phyloP scores from a whole-genome alignment of 2,797 vertebrate genomes.

The Paguma larvata region DNA sequence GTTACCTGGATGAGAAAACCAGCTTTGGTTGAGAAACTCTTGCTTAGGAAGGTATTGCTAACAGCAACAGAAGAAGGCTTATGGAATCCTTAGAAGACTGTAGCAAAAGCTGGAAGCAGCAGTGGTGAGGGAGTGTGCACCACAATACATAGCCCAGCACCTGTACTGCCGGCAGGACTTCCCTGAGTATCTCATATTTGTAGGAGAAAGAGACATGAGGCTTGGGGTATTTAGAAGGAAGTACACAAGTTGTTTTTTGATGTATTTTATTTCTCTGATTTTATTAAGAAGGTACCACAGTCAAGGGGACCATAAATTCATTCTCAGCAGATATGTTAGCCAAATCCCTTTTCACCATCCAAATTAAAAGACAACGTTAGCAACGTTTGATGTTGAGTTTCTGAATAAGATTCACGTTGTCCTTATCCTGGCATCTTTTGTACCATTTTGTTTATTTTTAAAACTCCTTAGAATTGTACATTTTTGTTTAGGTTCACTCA shows the following conservation, averaged over 20 bases:
- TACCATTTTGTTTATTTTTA: slow-evolving; percentile 74
- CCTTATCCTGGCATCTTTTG: slow-evolving; percentile 37
- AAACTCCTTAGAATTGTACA: slow-evolving; percentile 30
- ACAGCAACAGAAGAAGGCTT: rapidly evolving
- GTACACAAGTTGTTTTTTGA: background rate
- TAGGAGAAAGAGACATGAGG: background rate
- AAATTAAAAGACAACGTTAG: background rate
- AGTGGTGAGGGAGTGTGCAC: background rate
- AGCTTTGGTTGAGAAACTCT: background rate
- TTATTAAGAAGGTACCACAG: background rate
- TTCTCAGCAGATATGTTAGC: background rate
- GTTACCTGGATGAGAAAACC: background rate
- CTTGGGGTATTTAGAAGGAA: background rate
- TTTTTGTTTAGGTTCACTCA: slow-evolving; percentile 43
- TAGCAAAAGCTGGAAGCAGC: rapidly evolving
- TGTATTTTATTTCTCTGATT: slow-evolving; percentile 61
- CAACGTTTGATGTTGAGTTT: background rate
- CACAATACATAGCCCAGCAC: background rate
- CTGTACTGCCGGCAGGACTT: background rate
- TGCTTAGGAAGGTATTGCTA: background rate
- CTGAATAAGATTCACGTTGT: background rate
- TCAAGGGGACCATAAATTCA: background rate
- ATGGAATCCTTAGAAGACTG: background rate
- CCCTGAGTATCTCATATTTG: background rate
- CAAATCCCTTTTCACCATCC: slow-evolving; percentile 16